Conservation (phyloP, 2,113 vertebrate species). For the Globicephala melas region DNA sequence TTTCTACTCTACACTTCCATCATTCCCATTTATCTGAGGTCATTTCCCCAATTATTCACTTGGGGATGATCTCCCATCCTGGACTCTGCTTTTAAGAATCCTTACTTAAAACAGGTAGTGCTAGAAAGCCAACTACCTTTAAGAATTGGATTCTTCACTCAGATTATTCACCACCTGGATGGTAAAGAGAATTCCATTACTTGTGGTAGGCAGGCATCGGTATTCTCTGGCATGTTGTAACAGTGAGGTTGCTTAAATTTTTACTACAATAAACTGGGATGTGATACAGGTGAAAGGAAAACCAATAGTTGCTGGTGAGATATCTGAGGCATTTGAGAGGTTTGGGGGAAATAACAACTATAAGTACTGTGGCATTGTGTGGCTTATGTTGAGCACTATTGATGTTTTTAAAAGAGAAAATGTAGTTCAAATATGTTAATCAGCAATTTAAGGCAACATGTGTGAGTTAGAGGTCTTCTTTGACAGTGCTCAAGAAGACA, state of each 20-base stretch:
- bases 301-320: background rate
- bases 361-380: background rate
- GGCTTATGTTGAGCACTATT: background rate
- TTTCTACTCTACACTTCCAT: background rate
- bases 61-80: background rate
- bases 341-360: background rate
- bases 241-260: background rate
- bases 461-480: background rate
- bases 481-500: background rate
- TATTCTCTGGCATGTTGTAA: background rate
- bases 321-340: background rate
- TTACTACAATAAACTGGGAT: background rate
- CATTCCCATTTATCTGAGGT: background rate
- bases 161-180: background rate
- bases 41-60: background rate
- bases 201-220: background rate
- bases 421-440: background rate
- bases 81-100: background rate
- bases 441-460: background rate
- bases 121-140: background rate
- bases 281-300: background rate
- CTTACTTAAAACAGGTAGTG: background rate
- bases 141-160: background rate
- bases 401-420: background rate
- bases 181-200: background rate